phyloP scores from a whole-genome alignment of 1,140 invertebrate species.

The Heliconius eleuchia region DNA sequence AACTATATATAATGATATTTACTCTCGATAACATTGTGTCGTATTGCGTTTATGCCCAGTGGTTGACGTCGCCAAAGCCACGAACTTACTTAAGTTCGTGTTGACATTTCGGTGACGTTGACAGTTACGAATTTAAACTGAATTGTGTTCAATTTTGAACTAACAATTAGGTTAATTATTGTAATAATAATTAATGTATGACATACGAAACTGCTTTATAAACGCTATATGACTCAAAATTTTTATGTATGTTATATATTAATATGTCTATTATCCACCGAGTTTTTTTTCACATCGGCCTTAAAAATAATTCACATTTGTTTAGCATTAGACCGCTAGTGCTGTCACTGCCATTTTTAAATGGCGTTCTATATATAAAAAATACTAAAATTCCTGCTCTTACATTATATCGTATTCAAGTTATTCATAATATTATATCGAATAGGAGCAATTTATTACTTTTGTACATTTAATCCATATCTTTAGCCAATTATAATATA shows the following conservation, averaged over 20 bases:
- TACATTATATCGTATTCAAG: not conserved
- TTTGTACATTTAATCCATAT: conserved; percentile 51
- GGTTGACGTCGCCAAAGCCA: not conserved
- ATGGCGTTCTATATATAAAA: not conserved
- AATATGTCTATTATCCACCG: conserved; percentile 12
- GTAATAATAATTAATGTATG: not conserved
- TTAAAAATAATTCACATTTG: not conserved
- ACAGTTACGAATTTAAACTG: conserved; percentile 2
- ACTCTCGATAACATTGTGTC: not conserved
- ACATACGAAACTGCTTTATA: not conserved
- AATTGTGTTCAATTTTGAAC: conserved; percentile 12
- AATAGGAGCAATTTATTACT: conserved; percentile 44
- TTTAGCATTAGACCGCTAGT: conserved; percentile 13
- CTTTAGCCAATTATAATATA: conserved; percentile 39
- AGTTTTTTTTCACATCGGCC: not conserved
- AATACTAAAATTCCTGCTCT: not conserved
- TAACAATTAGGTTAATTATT: conserved; percentile 7
- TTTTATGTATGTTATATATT: not conserved
- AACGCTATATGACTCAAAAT: not conserved
- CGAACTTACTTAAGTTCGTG: not conserved
- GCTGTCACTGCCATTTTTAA: conserved; percentile 7
- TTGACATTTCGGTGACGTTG: not conserved
- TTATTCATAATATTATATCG: conserved; percentile 33
- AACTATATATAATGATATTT: not conserved
- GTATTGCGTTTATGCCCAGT: not conserved